Evolutionary conservation across 1,140 invertebrate genomes (phyloP).

Genomic region (Stenopsyche tienmushanensis): DNA sequence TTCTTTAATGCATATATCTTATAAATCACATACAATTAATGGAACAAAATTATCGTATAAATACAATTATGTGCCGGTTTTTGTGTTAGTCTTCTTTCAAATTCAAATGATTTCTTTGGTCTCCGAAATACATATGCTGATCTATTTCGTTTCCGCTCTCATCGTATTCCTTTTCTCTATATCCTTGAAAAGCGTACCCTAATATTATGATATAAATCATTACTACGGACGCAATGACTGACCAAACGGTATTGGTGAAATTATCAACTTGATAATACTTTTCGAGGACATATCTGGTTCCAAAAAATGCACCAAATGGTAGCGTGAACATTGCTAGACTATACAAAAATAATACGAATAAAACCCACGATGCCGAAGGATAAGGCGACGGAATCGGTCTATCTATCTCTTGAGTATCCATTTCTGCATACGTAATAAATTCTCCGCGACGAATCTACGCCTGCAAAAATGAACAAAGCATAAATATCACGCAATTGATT

Average conservation of each 20-base stretch:
- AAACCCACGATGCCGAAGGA: conserved; percentile 53
- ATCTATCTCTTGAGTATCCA: too few relatives aligned
- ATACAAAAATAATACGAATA: conserved; percentile 70
- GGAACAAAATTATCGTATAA: too few relatives aligned
- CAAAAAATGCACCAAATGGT: conserved; percentile 75
- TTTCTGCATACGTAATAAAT: too few relatives aligned
- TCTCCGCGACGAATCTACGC: conserved; percentile 43
- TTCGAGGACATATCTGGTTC: conserved; percentile 61
- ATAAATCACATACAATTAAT: too few relatives aligned
- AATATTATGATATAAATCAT: conserved; percentile 77
- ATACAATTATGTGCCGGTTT: too few relatives aligned
- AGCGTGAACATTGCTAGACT: conserved; percentile 81
- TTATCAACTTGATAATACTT: conserved; percentile 62
- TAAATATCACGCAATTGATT: conserved; percentile 36
- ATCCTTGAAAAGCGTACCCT: conserved; percentile 75
- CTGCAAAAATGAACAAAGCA: conserved; percentile 50
- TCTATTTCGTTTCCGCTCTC: conserved; percentile 59
- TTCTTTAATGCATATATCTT: too few relatives aligned
- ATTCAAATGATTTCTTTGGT: conserved; percentile 47
- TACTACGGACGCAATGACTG: conserved; percentile 72
- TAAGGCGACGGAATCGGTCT: conserved; percentile 48
- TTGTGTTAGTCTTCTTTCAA: conserved; percentile 51
- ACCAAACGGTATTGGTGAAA: conserved; percentile 68
- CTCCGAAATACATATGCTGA: conserved; percentile 41
- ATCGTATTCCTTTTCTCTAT: conserved; percentile 67